Evolutionary conservation across 2,888 invertebrate genomes (phyloP).

Genomic region (Megaustenia siamemsis): DNA sequence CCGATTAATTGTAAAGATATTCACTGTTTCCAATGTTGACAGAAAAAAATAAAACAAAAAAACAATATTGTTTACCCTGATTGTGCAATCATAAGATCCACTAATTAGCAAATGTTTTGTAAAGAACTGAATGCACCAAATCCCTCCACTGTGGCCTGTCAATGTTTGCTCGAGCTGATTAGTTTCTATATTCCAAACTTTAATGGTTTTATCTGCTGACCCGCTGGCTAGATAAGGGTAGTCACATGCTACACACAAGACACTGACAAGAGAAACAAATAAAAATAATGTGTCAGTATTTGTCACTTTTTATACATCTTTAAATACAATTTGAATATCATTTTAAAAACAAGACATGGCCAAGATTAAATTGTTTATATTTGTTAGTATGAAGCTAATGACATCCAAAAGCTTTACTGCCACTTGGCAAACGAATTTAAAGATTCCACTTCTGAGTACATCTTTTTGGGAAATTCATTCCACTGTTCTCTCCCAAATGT

Average conservation of each 20-base stretch:
- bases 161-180: constrained; percentile 70
- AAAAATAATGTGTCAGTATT: constrained; percentile 26
- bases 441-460: no score
- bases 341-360: no score
- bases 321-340: no score
- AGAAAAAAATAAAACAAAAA: neutral
- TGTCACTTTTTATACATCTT: no score
- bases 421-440: no score
- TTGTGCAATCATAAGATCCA: constrained; percentile 76
- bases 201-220: constrained; percentile 75
- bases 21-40: no score
- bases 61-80: constrained; percentile 65
- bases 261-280: constrained; percentile 63
- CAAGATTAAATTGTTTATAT: no score
- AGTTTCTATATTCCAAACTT: constrained; percentile 74
- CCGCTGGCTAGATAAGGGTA: constrained; percentile 72
- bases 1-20: no score
- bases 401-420: no score
- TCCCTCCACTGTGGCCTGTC: constrained; percentile 73
- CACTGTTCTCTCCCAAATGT: no score
- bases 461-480: no score
- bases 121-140: constrained; percentile 78
- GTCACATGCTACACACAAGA: constrained; percentile 72
- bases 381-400: no score
- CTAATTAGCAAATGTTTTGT: constrained; percentile 74